Percentiles rank a stretch among this genome's conserved stretches.
Evolutionary conservation across 2,113 vertebrate genomes (phyloP).

Genomic region (Danio rerio): GRCz12tu NC_133180.1:12096001-12096500

Average conservation of each 20-base stretch:
- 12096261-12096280: slow-evolving; percentile 73
- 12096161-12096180: slow-evolving; percentile 27
- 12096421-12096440: slow-evolving; percentile 70
- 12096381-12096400: slow-evolving; percentile 38
- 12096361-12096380: slow-evolving; percentile 37
- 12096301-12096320: slow-evolving; percentile 69
- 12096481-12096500: neutral
- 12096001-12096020: too few species aligned
- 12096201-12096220: slow-evolving; percentile 67
- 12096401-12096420: slow-evolving; percentile 60
- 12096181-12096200: slow-evolving; percentile 65
- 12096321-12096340: slow-evolving; percentile 24
- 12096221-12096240: slow-evolving; percentile 71
- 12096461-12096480: neutral
- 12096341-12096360: slow-evolving; percentile 46
- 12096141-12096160: slow-evolving; percentile 40
- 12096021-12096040: too few species aligned
- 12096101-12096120: neutral
- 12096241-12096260: slow-evolving; percentile 76
- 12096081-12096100: slow-evolving; percentile 1
- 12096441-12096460: slow-evolving; percentile 27
- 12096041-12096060: too few species aligned
- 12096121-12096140: slow-evolving; percentile 62
- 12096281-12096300: slow-evolving; percentile 69
- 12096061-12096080: neutral